phyloP scores from a whole-genome alignment of 1,140 invertebrate genomes.

The Acromyrmex echinatior region DNA sequence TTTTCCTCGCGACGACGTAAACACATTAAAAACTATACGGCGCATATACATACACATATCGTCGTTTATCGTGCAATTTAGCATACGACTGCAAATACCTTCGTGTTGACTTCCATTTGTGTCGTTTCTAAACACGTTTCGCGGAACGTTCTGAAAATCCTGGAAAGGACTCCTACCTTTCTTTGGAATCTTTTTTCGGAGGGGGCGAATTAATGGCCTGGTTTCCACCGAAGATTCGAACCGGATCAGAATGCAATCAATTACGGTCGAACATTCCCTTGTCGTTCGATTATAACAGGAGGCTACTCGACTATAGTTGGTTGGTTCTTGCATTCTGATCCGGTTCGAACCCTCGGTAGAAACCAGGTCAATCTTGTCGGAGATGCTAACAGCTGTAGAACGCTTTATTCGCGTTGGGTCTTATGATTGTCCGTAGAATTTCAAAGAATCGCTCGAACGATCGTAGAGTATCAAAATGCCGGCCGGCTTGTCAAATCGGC shows the following conservation, averaged over 20 bases:
- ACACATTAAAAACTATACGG: not conserved
- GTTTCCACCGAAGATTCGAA: too few relatives aligned
- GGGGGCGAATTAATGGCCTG: not conserved
- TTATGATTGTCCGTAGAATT: not conserved
- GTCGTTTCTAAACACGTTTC: not conserved
- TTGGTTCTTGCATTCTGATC: too few relatives aligned
- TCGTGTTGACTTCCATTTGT: not conserved
- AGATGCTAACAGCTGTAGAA: not conserved
- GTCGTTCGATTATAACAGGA: too few relatives aligned
- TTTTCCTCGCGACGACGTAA: not conserved
- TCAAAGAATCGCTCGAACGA: not conserved
- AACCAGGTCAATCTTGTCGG: not conserved
- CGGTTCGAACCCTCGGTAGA: too few relatives aligned
- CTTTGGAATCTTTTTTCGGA: not conserved
- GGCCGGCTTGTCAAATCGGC: constrained; percentile 72
- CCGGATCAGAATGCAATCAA: too few relatives aligned
- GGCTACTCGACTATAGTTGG: too few relatives aligned
- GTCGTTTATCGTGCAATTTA: not conserved
- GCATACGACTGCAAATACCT: not conserved
- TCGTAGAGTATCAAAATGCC: constrained; percentile 24
- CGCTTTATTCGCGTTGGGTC: not conserved
- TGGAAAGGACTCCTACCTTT: not conserved
- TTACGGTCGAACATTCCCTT: too few relatives aligned
- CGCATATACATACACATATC: not conserved
- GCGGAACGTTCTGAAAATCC: not conserved